These are phyloP conservation scores for Aldabrachelys gigantea DNA, from an alignment of 2,113 vertebrate species.

Conservation along the genomic window DNA sequence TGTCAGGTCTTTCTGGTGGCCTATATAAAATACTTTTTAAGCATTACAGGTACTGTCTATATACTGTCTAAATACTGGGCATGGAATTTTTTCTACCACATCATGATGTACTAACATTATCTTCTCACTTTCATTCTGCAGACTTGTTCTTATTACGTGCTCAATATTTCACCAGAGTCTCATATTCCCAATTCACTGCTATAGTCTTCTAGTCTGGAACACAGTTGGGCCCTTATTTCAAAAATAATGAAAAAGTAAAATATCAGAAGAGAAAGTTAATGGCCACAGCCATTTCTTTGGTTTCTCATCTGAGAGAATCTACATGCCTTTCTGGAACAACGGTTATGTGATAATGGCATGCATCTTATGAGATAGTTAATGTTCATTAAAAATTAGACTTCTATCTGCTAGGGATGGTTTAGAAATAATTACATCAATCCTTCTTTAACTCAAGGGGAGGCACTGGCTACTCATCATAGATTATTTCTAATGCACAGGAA, in stretches of 20 bases:
- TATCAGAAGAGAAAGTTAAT: conserved; percentile 5
- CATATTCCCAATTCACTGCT: conserved; percentile 1
- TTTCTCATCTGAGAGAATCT: not conserved
- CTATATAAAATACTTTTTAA: not conserved
- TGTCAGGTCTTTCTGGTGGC: not conserved
- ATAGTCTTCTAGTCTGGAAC: not conserved
- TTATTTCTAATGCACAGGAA: not conserved
- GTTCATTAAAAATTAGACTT: not conserved
- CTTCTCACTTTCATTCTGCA: conserved; percentile 16
- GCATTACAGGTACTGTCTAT: not conserved
- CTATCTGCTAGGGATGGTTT: not conserved
- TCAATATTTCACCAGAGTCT: conserved; percentile 35
- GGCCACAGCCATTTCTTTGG: not conserved
- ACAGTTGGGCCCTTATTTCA: conserved; percentile 13
- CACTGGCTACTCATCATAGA: not conserved
- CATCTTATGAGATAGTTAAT: not conserved
- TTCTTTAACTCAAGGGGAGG: not conserved
- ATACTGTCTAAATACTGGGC: not conserved
- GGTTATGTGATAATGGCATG: not conserved
- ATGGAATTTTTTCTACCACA: not conserved
- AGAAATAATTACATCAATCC: not conserved
- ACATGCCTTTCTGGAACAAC: not conserved
- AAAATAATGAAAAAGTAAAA: conserved; percentile 23
- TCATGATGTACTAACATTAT: not conserved
- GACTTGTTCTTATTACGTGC: conserved; percentile 6